phyloP scores from a whole-genome alignment of 2,113 vertebrate genomes.

The Carassius auratus region DNA sequence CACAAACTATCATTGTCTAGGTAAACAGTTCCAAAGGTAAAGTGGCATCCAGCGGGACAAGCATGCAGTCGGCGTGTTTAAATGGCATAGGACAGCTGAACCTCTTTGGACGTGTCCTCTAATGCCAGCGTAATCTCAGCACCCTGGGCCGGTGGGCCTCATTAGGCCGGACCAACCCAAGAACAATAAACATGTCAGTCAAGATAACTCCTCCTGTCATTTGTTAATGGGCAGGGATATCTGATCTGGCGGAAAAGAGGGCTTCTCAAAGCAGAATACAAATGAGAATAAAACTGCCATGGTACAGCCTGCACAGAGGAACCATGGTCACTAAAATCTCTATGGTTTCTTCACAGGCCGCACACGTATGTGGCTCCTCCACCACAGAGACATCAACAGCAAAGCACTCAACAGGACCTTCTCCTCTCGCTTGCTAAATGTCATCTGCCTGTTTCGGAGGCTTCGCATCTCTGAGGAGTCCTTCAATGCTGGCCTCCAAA shows the following conservation, averaged over 20 bases:
- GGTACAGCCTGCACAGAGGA: too few relatives aligned
- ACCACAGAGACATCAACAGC: too few relatives aligned
- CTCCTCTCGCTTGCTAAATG: too few relatives aligned
- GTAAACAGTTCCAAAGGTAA: constrained; percentile 43
- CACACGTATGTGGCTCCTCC: too few relatives aligned
- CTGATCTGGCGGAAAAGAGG: constrained; percentile 64
- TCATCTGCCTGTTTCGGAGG: too few relatives aligned
- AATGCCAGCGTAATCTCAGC: constrained; percentile 64
- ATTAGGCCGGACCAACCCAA: constrained; percentile 71
- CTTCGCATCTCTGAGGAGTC: too few relatives aligned
- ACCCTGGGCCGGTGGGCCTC: constrained; percentile 64
- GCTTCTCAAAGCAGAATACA: constrained; percentile 61
- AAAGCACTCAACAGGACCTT: too few relatives aligned
- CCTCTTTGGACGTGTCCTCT: constrained; percentile 67
- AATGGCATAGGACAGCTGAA: constrained; percentile 63
- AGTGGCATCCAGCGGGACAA: not conserved
- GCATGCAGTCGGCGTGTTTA: constrained; percentile 39
- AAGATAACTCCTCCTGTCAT: constrained; percentile 75
- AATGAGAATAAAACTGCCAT: constrained; percentile 34
- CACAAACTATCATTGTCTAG: constrained; percentile 46
- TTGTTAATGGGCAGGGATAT: constrained; percentile 75
- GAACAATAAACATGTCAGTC: constrained; percentile 80
- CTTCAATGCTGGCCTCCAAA: too few relatives aligned
- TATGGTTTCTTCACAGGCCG: too few relatives aligned
- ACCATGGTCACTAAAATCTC: too few relatives aligned